Evolutionary conservation across 2,113 vertebrate genomes (phyloP), one percentile per base, ranked within the genome.

Genomic region (Pterocles orientalis): DNA sequence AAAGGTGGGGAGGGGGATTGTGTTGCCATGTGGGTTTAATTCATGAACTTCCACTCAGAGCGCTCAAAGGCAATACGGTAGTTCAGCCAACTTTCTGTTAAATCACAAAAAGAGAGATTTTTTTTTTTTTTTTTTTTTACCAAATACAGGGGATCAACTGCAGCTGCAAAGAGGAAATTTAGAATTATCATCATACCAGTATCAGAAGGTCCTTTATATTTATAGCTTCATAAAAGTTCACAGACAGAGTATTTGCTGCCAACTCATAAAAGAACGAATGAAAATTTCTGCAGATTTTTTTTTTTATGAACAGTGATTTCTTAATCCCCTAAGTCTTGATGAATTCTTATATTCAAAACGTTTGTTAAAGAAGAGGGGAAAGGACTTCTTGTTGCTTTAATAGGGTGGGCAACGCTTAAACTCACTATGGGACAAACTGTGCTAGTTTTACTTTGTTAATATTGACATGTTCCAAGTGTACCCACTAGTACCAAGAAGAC

Each of bases 151-250:
- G 97, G 97, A 98, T 98, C 97, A 98, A 97, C 94, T 97, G 93
- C 97, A 98, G 97, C 97, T 98, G 97, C 97, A 96, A 98, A 98
- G 97, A 98, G 98, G 98, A 98, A 98, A 98, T 98, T 98, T 98
- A 98, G 97, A 98, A 98, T 98, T 98, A 98, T 98, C 97, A 98
- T 98, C 97, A 91, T 96, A 96, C 94, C 84, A 91, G 82, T 97
- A 98, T 98, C 98, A 98, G 97, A 98, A 98, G 94, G 98, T 97
- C 92, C 97, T 98, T 98, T 98, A 97, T 98, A 97, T 98, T 98
- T 97, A 98, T 97, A 97, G 97, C 98, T 98, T 97, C 97, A 97
- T 98, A 98, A 98, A 98, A 97, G 97, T 98, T 98, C 98, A 97
- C 96, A 98, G 97, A 95, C 97, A 97, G 96, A 97, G 69, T 95